Evolutionary conservation across 2,888 invertebrate genomes (phyloP).

Genomic region (Pheosia gnoma): DNA sequence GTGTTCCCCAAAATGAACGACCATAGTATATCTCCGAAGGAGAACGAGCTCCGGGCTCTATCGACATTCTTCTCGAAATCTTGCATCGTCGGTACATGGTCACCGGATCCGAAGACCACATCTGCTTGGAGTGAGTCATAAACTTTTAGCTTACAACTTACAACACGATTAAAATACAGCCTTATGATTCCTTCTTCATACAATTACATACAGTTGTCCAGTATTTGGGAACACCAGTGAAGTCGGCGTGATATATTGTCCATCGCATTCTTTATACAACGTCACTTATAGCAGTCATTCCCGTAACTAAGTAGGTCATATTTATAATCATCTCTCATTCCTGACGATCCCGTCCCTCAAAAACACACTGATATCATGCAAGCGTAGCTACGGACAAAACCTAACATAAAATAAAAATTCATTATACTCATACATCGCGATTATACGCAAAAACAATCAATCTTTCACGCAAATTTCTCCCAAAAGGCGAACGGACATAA

Average conservation of each 20-base stretch:
- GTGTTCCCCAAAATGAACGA: constrained; percentile 88
- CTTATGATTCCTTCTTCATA: too few relatives aligned
- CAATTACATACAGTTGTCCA: too few relatives aligned
- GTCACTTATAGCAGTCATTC: too few relatives aligned
- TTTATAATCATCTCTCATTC: too few relatives aligned
- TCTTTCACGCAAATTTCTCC: constrained; percentile 6
- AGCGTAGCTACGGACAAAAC: too few relatives aligned
- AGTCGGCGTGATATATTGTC: too few relatives aligned
- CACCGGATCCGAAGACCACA: constrained; percentile 89
- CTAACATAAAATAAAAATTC: neutral
- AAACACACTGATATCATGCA: too few relatives aligned
- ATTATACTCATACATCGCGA: neutral
- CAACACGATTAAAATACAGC: neutral
- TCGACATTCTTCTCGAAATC: constrained; percentile 92
- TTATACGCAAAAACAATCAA: constrained; percentile 13
- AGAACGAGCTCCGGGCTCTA: constrained; percentile 92
- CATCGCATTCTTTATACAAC: too few relatives aligned
- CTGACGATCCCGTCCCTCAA: too few relatives aligned
- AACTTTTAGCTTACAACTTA: neutral
- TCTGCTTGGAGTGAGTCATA: constrained; percentile 87
- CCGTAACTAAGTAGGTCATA: too few relatives aligned
- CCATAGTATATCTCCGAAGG: constrained; percentile 87
- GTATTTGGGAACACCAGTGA: too few relatives aligned
- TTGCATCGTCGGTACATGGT: constrained; percentile 94
- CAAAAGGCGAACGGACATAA: constrained; percentile 7